phyloP scores from a whole-genome alignment of 2,888 invertebrate species.

The Drosophila picticornis region DNA sequence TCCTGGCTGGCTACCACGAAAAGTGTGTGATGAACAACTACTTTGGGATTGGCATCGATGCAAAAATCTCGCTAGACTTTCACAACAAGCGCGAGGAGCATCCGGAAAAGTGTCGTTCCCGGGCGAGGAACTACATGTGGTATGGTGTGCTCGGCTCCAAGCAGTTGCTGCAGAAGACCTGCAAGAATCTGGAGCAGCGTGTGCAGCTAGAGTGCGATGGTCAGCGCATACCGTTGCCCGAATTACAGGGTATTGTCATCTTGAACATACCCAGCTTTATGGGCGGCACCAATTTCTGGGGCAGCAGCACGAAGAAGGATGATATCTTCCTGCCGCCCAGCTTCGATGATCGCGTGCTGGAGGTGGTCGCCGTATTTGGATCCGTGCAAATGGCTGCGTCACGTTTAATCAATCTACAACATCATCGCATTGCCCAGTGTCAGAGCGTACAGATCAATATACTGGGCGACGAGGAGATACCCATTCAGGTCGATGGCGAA shows the following conservation, averaged over 20 bases:
- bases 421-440: slow-evolving; percentile 98
- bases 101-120: slow-evolving; percentile 97
- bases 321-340: slow-evolving; percentile 96
- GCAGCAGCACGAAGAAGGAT: slow-evolving; percentile 95
- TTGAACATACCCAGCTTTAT: slow-evolving; percentile 98
- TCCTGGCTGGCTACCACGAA: slow-evolving; percentile 95
- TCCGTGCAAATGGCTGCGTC: slow-evolving; percentile 99
- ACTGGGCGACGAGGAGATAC: slow-evolving; percentile 95
- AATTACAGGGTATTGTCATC: slow-evolving; percentile 98
- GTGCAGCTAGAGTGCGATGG: slow-evolving; percentile 98
- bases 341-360: slow-evolving; percentile 97
- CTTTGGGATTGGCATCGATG: slow-evolving; percentile 99
- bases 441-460: slow-evolving; percentile 98
- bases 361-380: slow-evolving; percentile 99
- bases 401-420: slow-evolving; percentile 96
- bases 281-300: slow-evolving; percentile 99
- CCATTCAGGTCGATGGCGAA: slow-evolving; percentile 98
- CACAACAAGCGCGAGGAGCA: slow-evolving; percentile 98
- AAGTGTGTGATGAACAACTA: slow-evolving; percentile 99
- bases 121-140: slow-evolving; percentile 99
- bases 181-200: slow-evolving; percentile 97
- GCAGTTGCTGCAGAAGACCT: slow-evolving; percentile 94
- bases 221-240: slow-evolving; percentile 96
- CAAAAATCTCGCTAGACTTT: slow-evolving; percentile 98
- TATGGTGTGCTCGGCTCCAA: slow-evolving; percentile 92